Evolutionary conservation across 1,140 invertebrate species (phyloP).

Genomic region (Oscheius sp.): DNA sequence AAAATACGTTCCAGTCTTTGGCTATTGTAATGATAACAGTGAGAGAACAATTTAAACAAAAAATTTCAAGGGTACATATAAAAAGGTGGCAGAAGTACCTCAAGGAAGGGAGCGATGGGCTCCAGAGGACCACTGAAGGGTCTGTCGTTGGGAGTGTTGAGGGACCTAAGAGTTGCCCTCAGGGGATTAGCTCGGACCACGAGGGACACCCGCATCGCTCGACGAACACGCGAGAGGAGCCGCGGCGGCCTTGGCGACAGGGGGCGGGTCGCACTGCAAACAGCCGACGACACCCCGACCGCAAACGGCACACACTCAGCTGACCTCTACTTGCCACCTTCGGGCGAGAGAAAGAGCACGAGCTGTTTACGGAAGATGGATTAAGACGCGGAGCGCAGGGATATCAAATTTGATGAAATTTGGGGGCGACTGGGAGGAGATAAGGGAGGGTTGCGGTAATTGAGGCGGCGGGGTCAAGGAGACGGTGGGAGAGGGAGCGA

Average conservation of each 20-base stretch:
- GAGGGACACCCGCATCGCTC: slow-evolving; percentile 3
- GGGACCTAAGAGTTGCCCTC: neutral
- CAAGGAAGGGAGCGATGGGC: neutral
- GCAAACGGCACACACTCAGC: neutral
- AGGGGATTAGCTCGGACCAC: neutral
- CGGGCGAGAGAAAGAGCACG: too few species aligned
- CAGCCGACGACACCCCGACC: slow-evolving; percentile 5
- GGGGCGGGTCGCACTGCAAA: slow-evolving; percentile 10
- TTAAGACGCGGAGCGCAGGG: too few species aligned
- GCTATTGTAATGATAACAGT: too few species aligned
- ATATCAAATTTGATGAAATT: too few species aligned
- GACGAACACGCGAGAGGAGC: neutral
- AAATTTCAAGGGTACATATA: neutral
- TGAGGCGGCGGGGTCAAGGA: too few species aligned
- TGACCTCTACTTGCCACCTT: slow-evolving; percentile 3
- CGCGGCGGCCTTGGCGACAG: slow-evolving; percentile 1
- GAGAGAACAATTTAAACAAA: neutral
- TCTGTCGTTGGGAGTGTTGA: neutral
- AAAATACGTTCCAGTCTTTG: too few species aligned
- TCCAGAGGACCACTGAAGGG: slow-evolving; percentile 1
- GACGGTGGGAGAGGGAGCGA: too few species aligned
- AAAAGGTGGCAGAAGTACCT: neutral
- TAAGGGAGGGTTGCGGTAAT: too few species aligned
- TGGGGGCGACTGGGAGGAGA: too few species aligned
- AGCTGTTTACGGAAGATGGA: too few species aligned